These are phyloP conservation scores for Meiosimyza platycephala DNA, from an alignment of 2,888 invertebrate genomes.

Conservation along the genomic window DNA sequence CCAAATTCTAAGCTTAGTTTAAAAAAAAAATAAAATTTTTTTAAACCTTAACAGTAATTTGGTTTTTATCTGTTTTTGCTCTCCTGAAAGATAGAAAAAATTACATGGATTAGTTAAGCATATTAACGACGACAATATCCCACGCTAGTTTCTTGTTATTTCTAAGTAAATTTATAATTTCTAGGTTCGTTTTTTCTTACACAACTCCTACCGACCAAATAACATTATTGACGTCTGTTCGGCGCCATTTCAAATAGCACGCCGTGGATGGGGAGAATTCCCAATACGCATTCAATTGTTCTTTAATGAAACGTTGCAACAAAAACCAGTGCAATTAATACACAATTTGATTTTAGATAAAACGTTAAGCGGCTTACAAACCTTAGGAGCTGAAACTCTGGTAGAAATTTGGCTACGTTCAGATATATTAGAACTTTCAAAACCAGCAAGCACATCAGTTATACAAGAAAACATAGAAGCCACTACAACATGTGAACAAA, in stretches of 20 bases:
- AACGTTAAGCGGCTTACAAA: slow-evolving; percentile 85
- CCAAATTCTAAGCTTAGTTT: too few relatives aligned
- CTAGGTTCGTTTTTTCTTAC: slow-evolving; percentile 76
- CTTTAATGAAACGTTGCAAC: slow-evolving; percentile 76
- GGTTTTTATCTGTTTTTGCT: too few relatives aligned
- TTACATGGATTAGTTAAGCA: background rate
- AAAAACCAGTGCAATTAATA: slow-evolving; percentile 82
- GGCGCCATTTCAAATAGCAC: slow-evolving; percentile 84
- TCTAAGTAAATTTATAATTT: slow-evolving; percentile 1
- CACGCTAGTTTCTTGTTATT: background rate
- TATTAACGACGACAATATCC: background rate
- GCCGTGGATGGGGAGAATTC: slow-evolving; percentile 95
- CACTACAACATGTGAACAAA: background rate
- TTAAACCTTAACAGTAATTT: too few relatives aligned
- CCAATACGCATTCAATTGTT: slow-evolving; percentile 83
- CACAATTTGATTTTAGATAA: slow-evolving; percentile 86
- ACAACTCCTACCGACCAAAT: slow-evolving; percentile 88
- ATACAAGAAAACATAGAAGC: background rate
- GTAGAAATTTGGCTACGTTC: slow-evolving; percentile 78
- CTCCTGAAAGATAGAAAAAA: background rate
- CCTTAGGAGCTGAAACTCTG: slow-evolving; percentile 84
- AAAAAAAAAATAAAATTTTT: too few relatives aligned
- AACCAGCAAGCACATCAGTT: background rate
- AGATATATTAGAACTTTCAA: slow-evolving; percentile 19
- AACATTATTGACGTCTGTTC: slow-evolving; percentile 84